These are phyloP conservation scores for Pachymerium ferrugineum DNA, from an alignment of 2,888 invertebrate species.

Conservation along the genomic window DNA sequence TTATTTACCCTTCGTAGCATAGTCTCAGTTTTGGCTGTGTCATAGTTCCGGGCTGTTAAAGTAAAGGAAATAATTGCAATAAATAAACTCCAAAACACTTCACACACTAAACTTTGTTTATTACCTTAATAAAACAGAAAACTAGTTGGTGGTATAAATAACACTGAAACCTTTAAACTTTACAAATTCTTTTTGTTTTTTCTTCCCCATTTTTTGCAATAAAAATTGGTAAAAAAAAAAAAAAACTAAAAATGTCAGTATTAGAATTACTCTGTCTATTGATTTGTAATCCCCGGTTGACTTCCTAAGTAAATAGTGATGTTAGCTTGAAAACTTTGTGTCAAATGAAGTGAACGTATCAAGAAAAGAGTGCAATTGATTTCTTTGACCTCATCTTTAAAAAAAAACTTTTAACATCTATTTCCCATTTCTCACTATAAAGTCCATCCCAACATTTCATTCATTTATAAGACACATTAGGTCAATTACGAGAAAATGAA, in stretches of 20 bases:
- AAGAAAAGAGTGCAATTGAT: not conserved
- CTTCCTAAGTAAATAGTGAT: too few species aligned
- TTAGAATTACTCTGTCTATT: too few species aligned
- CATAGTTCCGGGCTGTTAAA: constrained; percentile 76
- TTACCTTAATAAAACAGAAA: too few species aligned
- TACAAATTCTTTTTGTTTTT: not conserved
- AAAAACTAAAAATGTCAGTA: not conserved
- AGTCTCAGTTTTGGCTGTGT: constrained; percentile 78
- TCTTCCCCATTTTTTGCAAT: not conserved
- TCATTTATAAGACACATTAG: too few species aligned
- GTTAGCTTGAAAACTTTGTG: not conserved
- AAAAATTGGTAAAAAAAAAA: not conserved
- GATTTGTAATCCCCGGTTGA: too few species aligned
- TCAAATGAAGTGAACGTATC: not conserved
- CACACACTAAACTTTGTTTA: too few species aligned
- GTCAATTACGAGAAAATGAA: not conserved
- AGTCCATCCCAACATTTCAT: too few species aligned
- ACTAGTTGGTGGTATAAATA: too few species aligned
- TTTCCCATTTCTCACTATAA: not conserved
- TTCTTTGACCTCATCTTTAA: not conserved
- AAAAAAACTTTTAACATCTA: not conserved
- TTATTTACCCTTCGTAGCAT: constrained; percentile 79
- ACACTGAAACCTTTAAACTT: too few species aligned
- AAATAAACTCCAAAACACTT: not conserved
- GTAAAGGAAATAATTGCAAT: constrained; percentile 32